A percentile compares a stretch with the other conserved stretches of the same genome.
phyloP scores from a whole-genome alignment of 1,140 invertebrate genomes.

The Magallana angulata region DNA sequence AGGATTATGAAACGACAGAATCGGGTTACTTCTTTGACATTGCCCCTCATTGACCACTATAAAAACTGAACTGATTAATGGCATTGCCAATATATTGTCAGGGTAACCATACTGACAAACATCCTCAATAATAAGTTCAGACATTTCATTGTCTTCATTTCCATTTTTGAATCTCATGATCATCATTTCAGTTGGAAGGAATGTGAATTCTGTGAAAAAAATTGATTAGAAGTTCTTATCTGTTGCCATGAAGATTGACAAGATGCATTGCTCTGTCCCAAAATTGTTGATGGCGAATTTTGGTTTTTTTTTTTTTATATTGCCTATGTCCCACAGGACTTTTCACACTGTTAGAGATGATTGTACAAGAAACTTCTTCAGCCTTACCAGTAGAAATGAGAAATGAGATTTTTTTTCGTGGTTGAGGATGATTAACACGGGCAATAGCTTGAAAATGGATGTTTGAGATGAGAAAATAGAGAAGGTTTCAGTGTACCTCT shows the following conservation, averaged over 20 bases:
- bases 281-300: slow-evolving; percentile 7
- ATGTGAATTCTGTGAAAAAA: background rate
- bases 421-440: background rate
- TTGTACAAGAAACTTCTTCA: background rate
- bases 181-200: background rate
- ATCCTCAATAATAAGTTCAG: background rate
- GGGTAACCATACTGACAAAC: background rate
- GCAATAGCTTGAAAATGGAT: background rate
- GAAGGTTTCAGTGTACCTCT: too few relatives aligned
- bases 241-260: background rate
- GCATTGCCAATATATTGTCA: background rate
- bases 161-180: background rate
- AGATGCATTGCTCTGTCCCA: background rate
- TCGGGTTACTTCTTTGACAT: too few relatives aligned
- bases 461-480: too few relatives aligned
- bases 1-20: too few relatives aligned
- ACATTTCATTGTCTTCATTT: slow-evolving; percentile 15
- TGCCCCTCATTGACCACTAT: background rate
- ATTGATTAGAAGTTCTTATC: background rate
- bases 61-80: background rate
- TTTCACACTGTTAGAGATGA: background rate
- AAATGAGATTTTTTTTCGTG: background rate
- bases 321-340: background rate
- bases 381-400: background rate
- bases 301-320: background rate